Conservation (phyloP, 2,888 invertebrate genomes). For the Acronicta alni region DNA sequence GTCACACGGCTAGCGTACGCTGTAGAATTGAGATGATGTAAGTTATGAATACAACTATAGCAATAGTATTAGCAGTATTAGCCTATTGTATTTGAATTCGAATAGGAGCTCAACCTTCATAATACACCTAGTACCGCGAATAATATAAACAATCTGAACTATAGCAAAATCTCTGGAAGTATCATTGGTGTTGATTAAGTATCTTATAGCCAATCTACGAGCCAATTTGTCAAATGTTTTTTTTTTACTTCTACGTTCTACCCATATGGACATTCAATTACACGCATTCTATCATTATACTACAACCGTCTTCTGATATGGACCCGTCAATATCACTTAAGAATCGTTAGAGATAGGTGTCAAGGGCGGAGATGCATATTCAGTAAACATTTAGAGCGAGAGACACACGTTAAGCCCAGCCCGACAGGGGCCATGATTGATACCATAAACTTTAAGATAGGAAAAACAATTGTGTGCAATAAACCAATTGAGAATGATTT, state of each 20-base stretch:
- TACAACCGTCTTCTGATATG: not conserved
- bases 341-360: slow-evolving; percentile 1
- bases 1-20: not conserved
- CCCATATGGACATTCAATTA: too few relatives aligned
- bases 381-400: not conserved
- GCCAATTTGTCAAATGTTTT: too few relatives aligned
- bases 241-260: too few relatives aligned
- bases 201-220: too few relatives aligned
- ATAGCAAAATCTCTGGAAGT: not conserved
- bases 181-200: too few relatives aligned
- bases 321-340: slow-evolving; percentile 13
- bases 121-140: not conserved
- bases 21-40: slow-evolving; percentile 28
- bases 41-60: slow-evolving; percentile 11
- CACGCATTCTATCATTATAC: too few relatives aligned
- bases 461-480: too few relatives aligned
- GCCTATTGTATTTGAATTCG: slow-evolving; percentile 16
- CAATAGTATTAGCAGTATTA: slow-evolving; percentile 3
- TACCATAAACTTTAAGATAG: too few relatives aligned
- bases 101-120: slow-evolving; percentile 6
- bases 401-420: too few relatives aligned
- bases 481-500: too few relatives aligned
- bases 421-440: too few relatives aligned
- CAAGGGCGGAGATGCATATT: not conserved
- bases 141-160: slow-evolving; percentile 5